Conservation (phyloP, 2,797 vertebrate species). For the Buceros bicornis region DNA sequence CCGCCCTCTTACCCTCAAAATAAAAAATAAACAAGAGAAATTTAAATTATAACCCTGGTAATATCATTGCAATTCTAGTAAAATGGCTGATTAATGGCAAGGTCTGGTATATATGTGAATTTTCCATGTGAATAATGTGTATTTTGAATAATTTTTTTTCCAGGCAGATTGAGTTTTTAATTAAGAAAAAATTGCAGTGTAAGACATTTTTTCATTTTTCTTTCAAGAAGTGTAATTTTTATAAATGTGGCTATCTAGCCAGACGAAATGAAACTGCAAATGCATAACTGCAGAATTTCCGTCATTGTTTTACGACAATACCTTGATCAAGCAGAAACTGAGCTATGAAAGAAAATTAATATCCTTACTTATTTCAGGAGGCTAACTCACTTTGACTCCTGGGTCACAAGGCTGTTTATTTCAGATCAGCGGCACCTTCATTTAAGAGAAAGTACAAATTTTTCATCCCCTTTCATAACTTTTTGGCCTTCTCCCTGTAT, state of each 20-base stretch:
- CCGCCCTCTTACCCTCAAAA: not conserved
- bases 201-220: constrained; percentile 14
- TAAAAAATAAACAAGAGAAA: not conserved
- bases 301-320: not conserved
- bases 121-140: constrained; percentile 15
- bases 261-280: constrained; percentile 11
- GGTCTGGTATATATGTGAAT: not conserved
- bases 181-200: constrained; percentile 21
- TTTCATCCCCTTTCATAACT: not conserved
- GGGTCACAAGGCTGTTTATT: not conserved
- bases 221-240: not conserved
- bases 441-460: not conserved
- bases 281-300: not conserved
- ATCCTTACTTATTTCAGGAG: not conserved
- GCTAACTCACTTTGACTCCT: not conserved
- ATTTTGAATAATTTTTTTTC: constrained; percentile 2
- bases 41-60: not conserved
- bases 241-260: not conserved
- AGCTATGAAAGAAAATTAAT: not conserved
- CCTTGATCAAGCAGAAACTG: not conserved
- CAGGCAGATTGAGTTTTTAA: constrained; percentile 46
- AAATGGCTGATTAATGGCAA: not conserved
- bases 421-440: not conserved
- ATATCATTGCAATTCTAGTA: not conserved
- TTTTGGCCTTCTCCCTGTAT: not conserved